Conservation (phyloP, 2,797 vertebrate genomes). For the Manis javanica region DNA sequence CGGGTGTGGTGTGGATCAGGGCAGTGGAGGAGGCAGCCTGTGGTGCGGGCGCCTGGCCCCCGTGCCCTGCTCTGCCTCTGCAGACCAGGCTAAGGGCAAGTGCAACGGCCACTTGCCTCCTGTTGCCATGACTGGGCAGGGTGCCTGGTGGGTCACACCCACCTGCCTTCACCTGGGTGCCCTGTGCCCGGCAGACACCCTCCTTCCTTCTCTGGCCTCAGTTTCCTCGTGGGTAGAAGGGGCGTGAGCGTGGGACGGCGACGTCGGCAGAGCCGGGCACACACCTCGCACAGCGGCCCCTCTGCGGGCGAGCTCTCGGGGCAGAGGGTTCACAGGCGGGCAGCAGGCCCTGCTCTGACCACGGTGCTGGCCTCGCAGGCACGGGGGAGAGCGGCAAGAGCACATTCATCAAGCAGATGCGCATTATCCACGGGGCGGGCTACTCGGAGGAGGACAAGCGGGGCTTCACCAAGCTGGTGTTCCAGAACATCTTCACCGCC, state of each 20-base stretch:
- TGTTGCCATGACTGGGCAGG: not conserved
- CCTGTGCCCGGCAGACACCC: accelerated
- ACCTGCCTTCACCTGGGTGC: not conserved
- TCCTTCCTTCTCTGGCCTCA: too few species aligned
- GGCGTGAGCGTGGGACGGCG: not conserved
- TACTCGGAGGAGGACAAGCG: constrained; percentile 99
- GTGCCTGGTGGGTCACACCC: not conserved
- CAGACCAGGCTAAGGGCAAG: too few species aligned
- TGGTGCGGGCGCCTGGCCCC: not conserved
- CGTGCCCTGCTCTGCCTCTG: not conserved
- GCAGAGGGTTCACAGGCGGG: too few species aligned
- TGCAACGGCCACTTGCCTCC: not conserved
- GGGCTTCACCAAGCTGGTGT: constrained; percentile 97
- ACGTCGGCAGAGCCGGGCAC: not conserved
- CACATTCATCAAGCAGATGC: constrained; percentile 99
- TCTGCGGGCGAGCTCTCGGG: not conserved
- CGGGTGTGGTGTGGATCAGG: not conserved
- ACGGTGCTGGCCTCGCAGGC: constrained; percentile 83
- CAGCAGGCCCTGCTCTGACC: too few species aligned
- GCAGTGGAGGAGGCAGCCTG: not conserved
- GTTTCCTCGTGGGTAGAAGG: not conserved
- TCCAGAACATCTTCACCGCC: constrained; percentile 99
- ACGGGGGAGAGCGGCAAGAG: constrained; percentile 99
- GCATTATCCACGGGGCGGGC: constrained; percentile 98
- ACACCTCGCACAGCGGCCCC: too few species aligned